These are phyloP conservation scores for Lepeophtheirus salmonis DNA, from an alignment of 1,140 invertebrate genomes.

Conservation along the genomic window DNA sequence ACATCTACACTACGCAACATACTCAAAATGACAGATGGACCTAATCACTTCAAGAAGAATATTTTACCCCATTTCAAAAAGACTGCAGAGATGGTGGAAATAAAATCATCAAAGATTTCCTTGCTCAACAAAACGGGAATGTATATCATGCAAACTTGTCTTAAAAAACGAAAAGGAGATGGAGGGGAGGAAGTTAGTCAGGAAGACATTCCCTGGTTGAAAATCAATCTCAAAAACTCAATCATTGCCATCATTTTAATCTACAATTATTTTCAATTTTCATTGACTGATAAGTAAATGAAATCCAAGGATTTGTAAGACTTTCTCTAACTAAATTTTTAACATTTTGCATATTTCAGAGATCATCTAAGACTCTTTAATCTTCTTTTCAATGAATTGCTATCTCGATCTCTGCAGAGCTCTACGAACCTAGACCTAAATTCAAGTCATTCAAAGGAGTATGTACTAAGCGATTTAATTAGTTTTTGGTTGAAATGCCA, in stretches of 20 bases:
- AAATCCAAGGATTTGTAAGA: background rate
- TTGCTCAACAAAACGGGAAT: background rate
- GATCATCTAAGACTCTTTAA: background rate
- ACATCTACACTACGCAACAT: background rate
- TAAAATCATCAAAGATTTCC: background rate
- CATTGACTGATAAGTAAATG: background rate
- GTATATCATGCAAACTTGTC: background rate
- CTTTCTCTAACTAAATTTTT: background rate
- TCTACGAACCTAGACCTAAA: background rate
- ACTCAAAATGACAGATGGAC: background rate
- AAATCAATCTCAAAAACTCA: background rate
- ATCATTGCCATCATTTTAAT: background rate
- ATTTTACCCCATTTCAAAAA: background rate
- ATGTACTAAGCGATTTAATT: background rate
- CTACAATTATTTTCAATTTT: background rate
- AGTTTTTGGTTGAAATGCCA: background rate
- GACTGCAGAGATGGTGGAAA: background rate
- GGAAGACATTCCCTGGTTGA: background rate
- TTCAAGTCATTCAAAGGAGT: background rate
- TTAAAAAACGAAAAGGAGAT: no score
- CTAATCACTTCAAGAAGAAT: background rate
- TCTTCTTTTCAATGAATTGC: background rate
- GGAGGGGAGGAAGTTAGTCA: background rate
- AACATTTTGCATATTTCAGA: background rate
- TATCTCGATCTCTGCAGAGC: background rate